These are phyloP conservation scores for Patella pellucida DNA, from an alignment of 2,888 invertebrate genomes.

Conservation along the genomic window DNA sequence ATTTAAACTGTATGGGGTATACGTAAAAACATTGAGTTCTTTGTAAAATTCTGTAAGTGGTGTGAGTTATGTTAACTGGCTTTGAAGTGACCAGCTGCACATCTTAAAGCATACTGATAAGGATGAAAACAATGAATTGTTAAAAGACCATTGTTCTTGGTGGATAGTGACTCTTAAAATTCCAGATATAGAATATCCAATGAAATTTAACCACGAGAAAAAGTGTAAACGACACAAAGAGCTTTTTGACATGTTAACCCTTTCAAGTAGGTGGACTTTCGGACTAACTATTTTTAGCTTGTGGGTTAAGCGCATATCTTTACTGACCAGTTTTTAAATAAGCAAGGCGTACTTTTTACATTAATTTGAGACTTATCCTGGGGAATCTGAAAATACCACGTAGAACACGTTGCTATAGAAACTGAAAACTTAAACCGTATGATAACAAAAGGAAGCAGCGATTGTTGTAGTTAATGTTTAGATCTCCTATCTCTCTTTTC, in stretches of 20 bases:
- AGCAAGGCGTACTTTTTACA: background rate
- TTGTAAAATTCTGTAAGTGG: too few species aligned
- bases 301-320: background rate
- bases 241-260: too few species aligned
- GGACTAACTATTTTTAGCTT: too few species aligned
- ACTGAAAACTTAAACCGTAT: conserved; percentile 3
- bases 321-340: conserved; percentile 2
- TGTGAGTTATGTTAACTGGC: conserved; percentile 4
- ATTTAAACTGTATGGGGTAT: too few species aligned
- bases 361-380: conserved; percentile 10
- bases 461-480: conserved; percentile 7
- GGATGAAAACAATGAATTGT: background rate
- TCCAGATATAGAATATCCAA: background rate
- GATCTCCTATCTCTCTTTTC: conserved; percentile 6
- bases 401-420: background rate
- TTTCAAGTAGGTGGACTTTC: too few species aligned
- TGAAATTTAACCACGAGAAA: background rate
- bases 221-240: background rate
- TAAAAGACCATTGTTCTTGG: conserved; percentile 4
- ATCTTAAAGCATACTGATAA: background rate
- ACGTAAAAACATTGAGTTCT: too few species aligned
- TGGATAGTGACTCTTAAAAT: background rate
- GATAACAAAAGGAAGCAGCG: conserved; percentile 7
- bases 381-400: background rate
- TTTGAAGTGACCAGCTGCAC: conserved; percentile 11